Conservation (phyloP, 1,140 invertebrate genomes). For the Neuroterus valhalla region DNA sequence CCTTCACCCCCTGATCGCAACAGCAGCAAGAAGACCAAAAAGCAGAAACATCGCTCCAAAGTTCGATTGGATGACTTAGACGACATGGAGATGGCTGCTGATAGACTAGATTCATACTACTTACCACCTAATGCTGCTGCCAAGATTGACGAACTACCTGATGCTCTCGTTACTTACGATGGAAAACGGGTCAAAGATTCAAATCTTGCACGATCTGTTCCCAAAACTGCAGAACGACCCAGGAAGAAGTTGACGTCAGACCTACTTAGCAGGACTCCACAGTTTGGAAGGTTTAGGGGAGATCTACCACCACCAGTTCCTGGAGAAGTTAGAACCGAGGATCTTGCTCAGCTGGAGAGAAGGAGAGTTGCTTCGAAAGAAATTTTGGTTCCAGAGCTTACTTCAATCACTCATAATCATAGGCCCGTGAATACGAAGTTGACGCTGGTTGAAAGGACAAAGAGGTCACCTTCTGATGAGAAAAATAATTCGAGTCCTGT, state of each 20-base stretch:
- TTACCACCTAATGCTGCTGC: conserved; percentile 21
- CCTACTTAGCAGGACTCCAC: conserved; percentile 79
- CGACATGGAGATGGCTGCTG: conserved; percentile 80
- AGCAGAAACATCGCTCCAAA: conserved; percentile 56
- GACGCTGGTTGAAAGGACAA: conserved; percentile 54
- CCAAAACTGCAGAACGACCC: conserved; percentile 65
- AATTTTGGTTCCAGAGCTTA: conserved; percentile 15
- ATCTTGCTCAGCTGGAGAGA: conserved; percentile 30
- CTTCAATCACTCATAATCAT: conserved; percentile 10
- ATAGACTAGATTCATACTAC: conserved; percentile 59
- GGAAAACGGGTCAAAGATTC: conserved; percentile 82
- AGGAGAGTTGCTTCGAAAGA: conserved; percentile 31
- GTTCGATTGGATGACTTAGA: conserved; percentile 61
- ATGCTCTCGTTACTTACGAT: conserved; percentile 82
- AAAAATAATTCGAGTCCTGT: conserved; percentile 46
- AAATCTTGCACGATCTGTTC: conserved; percentile 77
- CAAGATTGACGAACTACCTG: conserved; percentile 49
- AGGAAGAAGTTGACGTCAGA: conserved; percentile 72
- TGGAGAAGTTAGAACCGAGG: conserved; percentile 58
- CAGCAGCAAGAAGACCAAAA: conserved; percentile 70
- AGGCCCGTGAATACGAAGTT: conserved; percentile 45
- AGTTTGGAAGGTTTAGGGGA: conserved; percentile 82
- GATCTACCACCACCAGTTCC: conserved; percentile 79
- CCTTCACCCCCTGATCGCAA: conserved; percentile 79
- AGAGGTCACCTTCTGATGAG: conserved; percentile 61